These are phyloP conservation scores for Esox niger DNA, from an alignment of 2,113 vertebrate genomes.

Conservation along the genomic window DNA sequence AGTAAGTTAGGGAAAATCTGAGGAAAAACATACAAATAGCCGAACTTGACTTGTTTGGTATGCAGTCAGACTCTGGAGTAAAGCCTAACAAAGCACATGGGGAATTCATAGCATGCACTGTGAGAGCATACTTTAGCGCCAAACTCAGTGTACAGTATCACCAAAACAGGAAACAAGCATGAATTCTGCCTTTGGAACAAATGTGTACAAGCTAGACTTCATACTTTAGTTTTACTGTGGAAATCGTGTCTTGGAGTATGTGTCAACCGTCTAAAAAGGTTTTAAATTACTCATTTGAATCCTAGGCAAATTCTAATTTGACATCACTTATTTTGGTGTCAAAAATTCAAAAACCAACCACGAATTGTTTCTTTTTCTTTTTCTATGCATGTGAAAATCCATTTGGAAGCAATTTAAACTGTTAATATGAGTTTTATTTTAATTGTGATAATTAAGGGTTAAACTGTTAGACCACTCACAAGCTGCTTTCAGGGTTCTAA, in stretches of 20 bases:
- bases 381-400: constrained; percentile 56
- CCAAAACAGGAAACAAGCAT: constrained; percentile 36
- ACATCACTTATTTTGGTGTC: constrained; percentile 49
- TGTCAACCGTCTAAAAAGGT: constrained; percentile 3
- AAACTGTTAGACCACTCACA: constrained; percentile 70
- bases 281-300: constrained; percentile 42
- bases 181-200: constrained; percentile 13
- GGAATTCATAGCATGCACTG: constrained; percentile 49
- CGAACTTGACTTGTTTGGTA: constrained; percentile 34
- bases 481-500: constrained; percentile 63
- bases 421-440: constrained; percentile 79
- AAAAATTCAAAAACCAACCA: constrained; percentile 43
- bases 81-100: constrained; percentile 39
- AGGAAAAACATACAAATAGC: too few species aligned
- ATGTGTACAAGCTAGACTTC: constrained; percentile 9
- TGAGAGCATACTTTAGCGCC: constrained; percentile 21
- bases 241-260: constrained; percentile 15
- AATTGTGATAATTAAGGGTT: constrained; percentile 79
- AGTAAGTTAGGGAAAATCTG: too few species aligned
- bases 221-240: background rate
- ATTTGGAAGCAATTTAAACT: constrained; percentile 78
- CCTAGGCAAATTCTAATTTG: constrained; percentile 49
- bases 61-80: constrained; percentile 36
- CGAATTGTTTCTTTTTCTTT: constrained; percentile 65
- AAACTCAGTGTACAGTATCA: constrained; percentile 26